phyloP scores from a whole-genome alignment of 1,140 invertebrate species.

The Bombus picipes region DNA sequence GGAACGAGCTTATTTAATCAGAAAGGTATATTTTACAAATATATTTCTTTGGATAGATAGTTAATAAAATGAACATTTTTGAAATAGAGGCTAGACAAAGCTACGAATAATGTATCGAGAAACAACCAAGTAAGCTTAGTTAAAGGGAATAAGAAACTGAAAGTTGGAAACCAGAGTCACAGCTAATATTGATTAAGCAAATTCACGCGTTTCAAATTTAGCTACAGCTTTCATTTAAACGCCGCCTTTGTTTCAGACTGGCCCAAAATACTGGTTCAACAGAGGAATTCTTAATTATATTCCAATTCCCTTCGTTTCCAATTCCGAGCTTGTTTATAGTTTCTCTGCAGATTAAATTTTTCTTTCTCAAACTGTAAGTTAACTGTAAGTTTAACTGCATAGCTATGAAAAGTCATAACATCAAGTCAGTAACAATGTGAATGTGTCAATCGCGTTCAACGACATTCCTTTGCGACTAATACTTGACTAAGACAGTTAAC shows the following conservation, averaged over 20 bases:
- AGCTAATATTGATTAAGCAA: neutral
- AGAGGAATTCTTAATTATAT: conserved; percentile 5
- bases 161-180: neutral
- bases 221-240: neutral
- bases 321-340: neutral
- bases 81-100: neutral
- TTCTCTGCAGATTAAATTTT: too few relatives aligned
- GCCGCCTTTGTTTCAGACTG: neutral
- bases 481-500: too few relatives aligned
- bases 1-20: neutral
- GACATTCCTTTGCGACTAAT: too few relatives aligned
- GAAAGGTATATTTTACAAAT: neutral
- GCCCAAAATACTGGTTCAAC: neutral
- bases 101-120: too few relatives aligned
- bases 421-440: too few relatives aligned
- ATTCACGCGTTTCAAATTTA: neutral
- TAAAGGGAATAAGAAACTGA: neutral
- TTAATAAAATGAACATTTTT: neutral
- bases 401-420: too few relatives aligned
- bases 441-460: too few relatives aligned
- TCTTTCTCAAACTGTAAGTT: too few relatives aligned
- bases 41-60: neutral
- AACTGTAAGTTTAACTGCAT: too few relatives aligned
- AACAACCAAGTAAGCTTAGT: neutral
- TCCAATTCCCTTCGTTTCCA: neutral